Evolutionary conservation across 2,113 vertebrate genomes (phyloP).

Genomic region (Campylomormyrus tamandua): DNA sequence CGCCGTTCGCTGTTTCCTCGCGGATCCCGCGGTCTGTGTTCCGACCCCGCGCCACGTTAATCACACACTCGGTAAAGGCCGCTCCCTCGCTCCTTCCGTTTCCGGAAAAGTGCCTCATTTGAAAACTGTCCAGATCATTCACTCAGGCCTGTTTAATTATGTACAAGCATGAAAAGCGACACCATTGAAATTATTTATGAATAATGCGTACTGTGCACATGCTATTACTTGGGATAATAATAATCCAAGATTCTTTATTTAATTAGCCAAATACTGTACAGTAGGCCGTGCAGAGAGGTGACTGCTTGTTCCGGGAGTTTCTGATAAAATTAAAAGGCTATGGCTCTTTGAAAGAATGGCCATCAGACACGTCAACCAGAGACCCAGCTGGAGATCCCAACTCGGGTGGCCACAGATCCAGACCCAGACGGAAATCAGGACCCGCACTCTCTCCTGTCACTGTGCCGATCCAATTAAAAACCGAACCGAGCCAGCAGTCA

Average conservation of each 20-base stretch:
- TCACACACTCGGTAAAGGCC: neutral
- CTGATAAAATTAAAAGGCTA: neutral
- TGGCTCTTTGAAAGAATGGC: neutral
- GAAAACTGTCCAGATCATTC: neutral
- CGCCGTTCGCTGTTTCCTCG: neutral
- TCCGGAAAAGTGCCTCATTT: neutral
- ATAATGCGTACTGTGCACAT: neutral
- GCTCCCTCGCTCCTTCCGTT: neutral
- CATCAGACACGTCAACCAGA: neutral
- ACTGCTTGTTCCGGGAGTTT: neutral
- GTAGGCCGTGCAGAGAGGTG: neutral
- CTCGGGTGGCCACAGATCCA: neutral
- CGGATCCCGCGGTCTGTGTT: neutral
- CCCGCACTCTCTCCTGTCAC: conserved; percentile 46
- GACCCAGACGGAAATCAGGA: conserved; percentile 41
- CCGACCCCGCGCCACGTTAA: neutral
- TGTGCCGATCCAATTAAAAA: conserved; percentile 60
- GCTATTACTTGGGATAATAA: neutral
- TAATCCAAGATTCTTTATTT: neutral
- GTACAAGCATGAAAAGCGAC: neutral
- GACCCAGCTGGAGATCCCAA: neutral
- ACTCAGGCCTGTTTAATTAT: neutral
- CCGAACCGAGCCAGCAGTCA: conserved; percentile 53
- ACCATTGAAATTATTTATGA: neutral
- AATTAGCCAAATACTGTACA: neutral